Percentiles rank a stretch among this genome's conserved stretches.
Evolutionary conservation across 2,797 vertebrate genomes (phyloP).

Genomic region (Myotis vivesi): DNA sequence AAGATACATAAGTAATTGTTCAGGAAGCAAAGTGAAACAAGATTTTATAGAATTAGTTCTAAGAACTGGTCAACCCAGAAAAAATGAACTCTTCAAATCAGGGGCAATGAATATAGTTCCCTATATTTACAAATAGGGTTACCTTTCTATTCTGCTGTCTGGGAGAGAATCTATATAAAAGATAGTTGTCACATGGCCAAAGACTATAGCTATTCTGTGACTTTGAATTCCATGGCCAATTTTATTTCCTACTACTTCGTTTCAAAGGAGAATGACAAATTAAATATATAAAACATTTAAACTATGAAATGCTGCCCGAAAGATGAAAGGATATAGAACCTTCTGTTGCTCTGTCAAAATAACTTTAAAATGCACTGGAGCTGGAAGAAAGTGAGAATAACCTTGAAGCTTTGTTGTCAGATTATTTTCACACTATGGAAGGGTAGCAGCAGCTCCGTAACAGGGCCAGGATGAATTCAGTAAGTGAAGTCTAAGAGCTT

Average conservation of each 20-base stretch:
- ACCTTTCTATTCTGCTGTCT: not conserved
- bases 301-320: not conserved
- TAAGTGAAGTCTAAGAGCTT: not conserved
- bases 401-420: not conserved
- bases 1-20: not conserved
- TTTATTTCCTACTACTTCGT: not conserved
- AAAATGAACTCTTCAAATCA: not conserved
- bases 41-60: not conserved
- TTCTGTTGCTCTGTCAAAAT: not conserved
- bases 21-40: not conserved
- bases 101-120: not conserved
- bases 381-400: not conserved
- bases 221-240: not conserved
- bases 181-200: not conserved
- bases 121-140: not conserved
- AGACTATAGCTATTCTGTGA: not conserved
- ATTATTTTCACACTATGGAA: not conserved
- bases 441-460: not conserved
- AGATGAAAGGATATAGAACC: not conserved
- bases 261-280: slow-evolving; percentile 26
- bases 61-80: slow-evolving; percentile 4
- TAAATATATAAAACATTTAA: not conserved
- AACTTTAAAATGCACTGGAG: not conserved
- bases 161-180: not conserved
- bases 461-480: not conserved